Evolutionary conservation across 2,797 vertebrate genomes (phyloP), one percentile per base, ranked within the genome.

Genomic region (Sebastes kiyomatsui): DNA sequence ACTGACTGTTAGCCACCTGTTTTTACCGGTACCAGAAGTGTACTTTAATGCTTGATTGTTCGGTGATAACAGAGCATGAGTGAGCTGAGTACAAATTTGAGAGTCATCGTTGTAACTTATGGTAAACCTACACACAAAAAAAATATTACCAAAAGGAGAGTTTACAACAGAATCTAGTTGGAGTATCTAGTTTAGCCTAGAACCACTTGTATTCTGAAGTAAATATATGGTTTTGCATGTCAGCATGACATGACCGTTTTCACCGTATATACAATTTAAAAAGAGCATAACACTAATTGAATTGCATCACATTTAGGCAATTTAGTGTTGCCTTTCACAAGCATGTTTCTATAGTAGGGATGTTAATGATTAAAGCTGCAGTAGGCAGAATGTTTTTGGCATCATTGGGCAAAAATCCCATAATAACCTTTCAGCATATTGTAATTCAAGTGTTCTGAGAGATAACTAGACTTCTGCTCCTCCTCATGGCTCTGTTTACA

Each of bases 1-100:
- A 74, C 27, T 58, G 38, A 72, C 54, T 30, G 25, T 67, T 22
- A 49, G 58, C 33, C 49, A 78, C 10, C 69, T 76, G 66, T 61
- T 75, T 68, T 62, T 25, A 58, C n/a, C 23, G 10, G 2, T 56
- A 18, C 2, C 3, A 23, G 62, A 49, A 75, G 18, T 62, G 13
- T 55, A 22, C 27, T 32, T 61, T 13, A 38, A 73, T 60, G 65
- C 14, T 55, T 18, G 22, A 7, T 27, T 71, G 49, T 25, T 16
- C 69, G 30, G 6, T 28, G 6, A 23, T 59, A 64, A 80, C 32
- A 10, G n/a, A 23, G 16, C 23, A 0, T 25, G n/a, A 56, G 30
- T 25, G 5, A 28, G 20, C 1, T 28, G 62, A 69, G 33, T 22
- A 3, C 27, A 60, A 7, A 38, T 55, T 66, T 70, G 16, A 61